Evolutionary conservation across 2,113 vertebrate genomes (phyloP), one percentile per base, ranked within the genome.

Genomic region (Pituophis catenifer): DNA sequence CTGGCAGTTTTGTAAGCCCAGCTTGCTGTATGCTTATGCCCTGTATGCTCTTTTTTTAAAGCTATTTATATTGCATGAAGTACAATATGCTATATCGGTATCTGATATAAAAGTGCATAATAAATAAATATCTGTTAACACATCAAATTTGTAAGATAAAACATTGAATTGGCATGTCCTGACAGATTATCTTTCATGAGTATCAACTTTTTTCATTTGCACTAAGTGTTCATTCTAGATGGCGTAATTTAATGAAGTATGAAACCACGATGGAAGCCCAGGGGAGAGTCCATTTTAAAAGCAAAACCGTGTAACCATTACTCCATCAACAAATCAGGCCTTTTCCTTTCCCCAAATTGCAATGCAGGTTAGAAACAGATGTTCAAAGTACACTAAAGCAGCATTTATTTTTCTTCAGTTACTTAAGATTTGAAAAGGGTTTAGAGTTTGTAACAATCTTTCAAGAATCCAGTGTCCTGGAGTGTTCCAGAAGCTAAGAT

Each of bases 241-340:
- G 0, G 59, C 88, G 48, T 81, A 91, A 95, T 91, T 97, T 62
- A 96, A 89, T 95, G 95, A 88, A 93, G 89, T 93, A 93, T 55
- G 91, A 94, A 95, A 92, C 93, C 85, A 92, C 92, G 94, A 96
- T 95, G 1, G 92, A 55, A 89, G 88, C 92, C 88, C 95, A 95
- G 95, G 96, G 96, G 95, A 97, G 96, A 95, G 96, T 96, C 95
- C 95, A 96, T 96, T 96, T 95, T 95, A 94, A 96, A 89, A 94
- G 93, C 93, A 94, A 94, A 95, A 96, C 95, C 95, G 91, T 91
- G 89, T 93, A 90, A 4, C 87, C 88, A 90, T 95, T 94, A 65
- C 93, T 96, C 94, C 85, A 90, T 91, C 52, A 8, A 94, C 88
- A 92, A 92, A 89, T 38, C 62, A 92, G 62, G 65, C 24, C 54